A percentile compares a stretch with the other conserved stretches of the same genome.
Conservation (phyloP, 1,140 invertebrate genomes). For the Aphaenogaster rudis region DNA sequence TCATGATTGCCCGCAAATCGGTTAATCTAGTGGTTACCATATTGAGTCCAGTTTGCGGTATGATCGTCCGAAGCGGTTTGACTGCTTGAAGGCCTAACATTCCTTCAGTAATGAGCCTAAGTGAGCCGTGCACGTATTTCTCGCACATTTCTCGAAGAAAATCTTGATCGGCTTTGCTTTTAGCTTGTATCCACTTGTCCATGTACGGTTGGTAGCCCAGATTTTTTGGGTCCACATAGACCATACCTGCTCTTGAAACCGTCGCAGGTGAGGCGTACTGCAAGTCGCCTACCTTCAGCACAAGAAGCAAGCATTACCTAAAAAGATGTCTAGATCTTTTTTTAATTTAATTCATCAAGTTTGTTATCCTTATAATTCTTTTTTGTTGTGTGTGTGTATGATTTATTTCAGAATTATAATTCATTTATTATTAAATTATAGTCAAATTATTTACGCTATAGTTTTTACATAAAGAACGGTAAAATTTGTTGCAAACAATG, state of each 20-base stretch:
- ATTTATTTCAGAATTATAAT: slow-evolving; percentile 34
- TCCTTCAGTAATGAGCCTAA: slow-evolving; percentile 93
- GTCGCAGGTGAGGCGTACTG: slow-evolving; percentile 96
- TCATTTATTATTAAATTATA: not conserved
- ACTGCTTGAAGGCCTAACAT: slow-evolving; percentile 90
- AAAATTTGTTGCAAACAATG: not conserved
- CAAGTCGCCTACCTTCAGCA: slow-evolving; percentile 92
- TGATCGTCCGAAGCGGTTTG: slow-evolving; percentile 92
- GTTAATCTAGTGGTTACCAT: slow-evolving; percentile 88
- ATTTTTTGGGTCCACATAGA: slow-evolving; percentile 97
- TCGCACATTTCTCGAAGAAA: slow-evolving; percentile 89
- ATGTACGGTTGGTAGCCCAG: slow-evolving; percentile 95
- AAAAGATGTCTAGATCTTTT: slow-evolving; percentile 4
- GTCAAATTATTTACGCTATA: not conserved
- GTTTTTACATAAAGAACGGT: not conserved
- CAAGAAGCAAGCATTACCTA: slow-evolving; percentile 1
- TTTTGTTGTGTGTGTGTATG: not conserved
- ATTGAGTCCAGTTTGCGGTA: slow-evolving; percentile 94
- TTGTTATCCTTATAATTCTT: slow-evolving; percentile 26
- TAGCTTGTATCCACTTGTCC: slow-evolving; percentile 90
- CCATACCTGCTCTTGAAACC: slow-evolving; percentile 96
- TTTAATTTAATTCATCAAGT: not conserved
- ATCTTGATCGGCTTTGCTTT: slow-evolving; percentile 87
- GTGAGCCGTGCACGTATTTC: slow-evolving; percentile 90
- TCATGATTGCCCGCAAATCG: slow-evolving; percentile 5